Base-by-base conservation (phyloP, 2,888 invertebrate species). In the Taphrorychus bicolor region DNA sequence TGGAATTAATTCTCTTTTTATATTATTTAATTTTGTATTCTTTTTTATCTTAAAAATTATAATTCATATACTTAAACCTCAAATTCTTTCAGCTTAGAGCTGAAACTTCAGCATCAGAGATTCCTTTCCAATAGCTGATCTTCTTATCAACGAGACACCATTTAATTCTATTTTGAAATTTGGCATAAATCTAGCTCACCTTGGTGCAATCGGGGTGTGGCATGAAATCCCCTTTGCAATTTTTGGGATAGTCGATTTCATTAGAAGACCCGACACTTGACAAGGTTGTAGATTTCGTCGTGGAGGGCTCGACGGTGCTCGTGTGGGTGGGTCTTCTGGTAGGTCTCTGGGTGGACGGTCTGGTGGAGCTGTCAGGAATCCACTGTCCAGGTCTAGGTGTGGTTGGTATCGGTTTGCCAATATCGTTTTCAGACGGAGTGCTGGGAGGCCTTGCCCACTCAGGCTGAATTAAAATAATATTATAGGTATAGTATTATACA, bases 401-500 rank as follows among this genome's bases (percentile, higher is more conserved):
- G 22, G 76, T 78, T 24, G 62, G 59, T 17, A 70, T 62, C n/a
- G 74, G 72, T 16, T 75, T 71, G 2, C 77, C 75, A 17, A 19
- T 5, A 23, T 77, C 78, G 69, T 78, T 80, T 9, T 76, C 72
- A 9, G 83, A 77, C 16, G 88, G 84, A 2, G 92, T 92, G 69
- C 91, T 89, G 66, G 91, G 91, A 14, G 93, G 92, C 69, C 88
- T 86, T 49, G 91, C 91, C 93, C 93, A 93, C 78, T 92, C 92
- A 74, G 92, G 92, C 91, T 92, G 60, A 48, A 73, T 72, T 41
- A 11, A 7, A 21, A 49, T 19, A 22, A 45, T 45, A 32, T 7
- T n/a, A 32, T 32, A 32, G 11, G 11, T 45, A 3, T 16, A 23
- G 11, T 4, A 54, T 18, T n/a, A n/a, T n/a, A n/a, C n/a, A n/a